Base-by-base conservation (phyloP, 2,797 vertebrate species). In the Crenichthys baileyi region DNA sequence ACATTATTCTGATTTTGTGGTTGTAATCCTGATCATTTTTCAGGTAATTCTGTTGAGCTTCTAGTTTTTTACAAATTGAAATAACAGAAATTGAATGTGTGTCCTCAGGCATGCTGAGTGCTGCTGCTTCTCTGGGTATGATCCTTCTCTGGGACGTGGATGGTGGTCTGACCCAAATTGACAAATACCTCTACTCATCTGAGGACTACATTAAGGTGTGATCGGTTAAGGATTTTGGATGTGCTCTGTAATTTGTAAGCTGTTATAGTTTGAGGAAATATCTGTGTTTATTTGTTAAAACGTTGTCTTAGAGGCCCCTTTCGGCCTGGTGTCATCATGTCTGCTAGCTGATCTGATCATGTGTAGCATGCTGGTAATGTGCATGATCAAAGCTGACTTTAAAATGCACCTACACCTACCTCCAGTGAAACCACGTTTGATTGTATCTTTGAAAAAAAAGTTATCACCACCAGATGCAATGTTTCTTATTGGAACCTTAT, bases 81-180 rank as follows among this genome's bases (percentile, higher is more conserved):
- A 20, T 65, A 36, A 9, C 20, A 9, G 36, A 65, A 39, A 20
- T 31, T 65, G 18, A 36, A 65, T 36, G 1, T 51, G 20, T 55
- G 36, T 87, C 24, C 46, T 56, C 81, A 99, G 98, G 98, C 16
- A 99, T 99, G 98, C 85, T 99, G 91, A 99, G 98, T 50, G 98
- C 98, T 72, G 98, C 98, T 12, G 98, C 98, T 0, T 99, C 98
- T 0, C 94, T 99, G 88, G 98, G 98, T 61, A 98, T 99, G 90
- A 98, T 99, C 85, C 95, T 99, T 68, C 91, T 99, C 48, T 99
- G 98, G 98, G 98, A 99, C 0, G 98, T 99, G 75, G 98, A 99
- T 0, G 98, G 98, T 1, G 98, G 98, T 46, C 96, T 99, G 78
- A 99, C 98, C 0, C 98, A 99, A 94, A 99, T 99, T 0, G 98